Conservation (phyloP, 2,113 vertebrate genomes). For the Sceloporus undulatus region DNA sequence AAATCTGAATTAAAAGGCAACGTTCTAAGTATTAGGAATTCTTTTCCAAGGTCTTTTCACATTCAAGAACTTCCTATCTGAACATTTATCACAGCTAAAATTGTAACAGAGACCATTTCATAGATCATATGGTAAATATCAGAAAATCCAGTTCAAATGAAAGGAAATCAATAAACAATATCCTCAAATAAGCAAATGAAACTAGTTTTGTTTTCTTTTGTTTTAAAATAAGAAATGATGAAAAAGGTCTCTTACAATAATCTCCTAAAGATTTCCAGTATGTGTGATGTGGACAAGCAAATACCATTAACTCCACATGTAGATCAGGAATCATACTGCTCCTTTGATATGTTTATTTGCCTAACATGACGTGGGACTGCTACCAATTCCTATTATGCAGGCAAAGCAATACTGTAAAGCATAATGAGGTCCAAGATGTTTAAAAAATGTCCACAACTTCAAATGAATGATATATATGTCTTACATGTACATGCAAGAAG, state of each 20-base stretch:
- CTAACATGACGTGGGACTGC: not conserved
- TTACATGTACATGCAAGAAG: not conserved
- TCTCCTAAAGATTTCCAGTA: conserved; percentile 9
- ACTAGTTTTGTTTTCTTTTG: not conserved
- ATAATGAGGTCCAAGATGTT: not conserved
- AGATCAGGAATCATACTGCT: not conserved
- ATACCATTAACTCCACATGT: not conserved
- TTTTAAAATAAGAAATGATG: not conserved
- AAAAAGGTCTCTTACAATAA: not conserved
- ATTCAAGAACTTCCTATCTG: too few species aligned
- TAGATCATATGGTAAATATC: too few species aligned
- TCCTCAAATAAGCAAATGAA: not conserved
- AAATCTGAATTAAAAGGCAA: too few species aligned
- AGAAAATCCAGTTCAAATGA: not conserved
- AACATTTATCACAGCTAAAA: too few species aligned
- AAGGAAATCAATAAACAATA: not conserved
- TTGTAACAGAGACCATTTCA: too few species aligned
- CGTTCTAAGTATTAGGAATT: too few species aligned
- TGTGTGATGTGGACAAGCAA: not conserved
- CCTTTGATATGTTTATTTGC: not conserved
- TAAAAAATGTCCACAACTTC: not conserved
- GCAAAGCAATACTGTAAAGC: not conserved
- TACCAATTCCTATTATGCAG: not conserved
- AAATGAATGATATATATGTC: conserved; percentile 30
- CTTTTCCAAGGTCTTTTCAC: too few species aligned